A percentile compares a stretch with the other conserved stretches of the same genome.
Conservation (phyloP, 2,888 invertebrate species). For the Athalia cordata region DNA sequence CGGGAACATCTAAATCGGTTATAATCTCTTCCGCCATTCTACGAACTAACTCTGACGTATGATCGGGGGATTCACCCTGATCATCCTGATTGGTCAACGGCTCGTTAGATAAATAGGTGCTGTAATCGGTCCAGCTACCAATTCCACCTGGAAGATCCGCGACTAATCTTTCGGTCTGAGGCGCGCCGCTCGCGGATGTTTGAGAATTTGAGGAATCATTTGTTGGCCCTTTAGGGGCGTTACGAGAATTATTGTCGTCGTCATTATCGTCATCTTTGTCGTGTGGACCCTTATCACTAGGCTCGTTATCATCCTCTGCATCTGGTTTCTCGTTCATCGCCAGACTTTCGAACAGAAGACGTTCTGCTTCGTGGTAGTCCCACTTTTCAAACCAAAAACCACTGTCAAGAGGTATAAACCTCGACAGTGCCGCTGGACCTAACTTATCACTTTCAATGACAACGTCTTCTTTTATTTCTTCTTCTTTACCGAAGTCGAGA, state of each 20-base stretch:
- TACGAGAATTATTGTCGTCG: conserved; percentile 78
- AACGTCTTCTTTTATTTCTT: conserved; percentile 50
- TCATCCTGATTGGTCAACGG: conserved; percentile 64
- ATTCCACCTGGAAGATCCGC: conserved; percentile 87
- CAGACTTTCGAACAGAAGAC: conserved; percentile 76
- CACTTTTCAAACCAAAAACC: conserved; percentile 80
- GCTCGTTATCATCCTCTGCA: conserved; percentile 51
- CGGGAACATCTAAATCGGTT: conserved; percentile 50
- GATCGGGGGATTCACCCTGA: conserved; percentile 48
- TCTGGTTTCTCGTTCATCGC: conserved; percentile 74
- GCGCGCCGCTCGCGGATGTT: conserved; percentile 57
- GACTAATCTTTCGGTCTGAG: conserved; percentile 79
- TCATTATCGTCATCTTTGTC: conserved; percentile 75
- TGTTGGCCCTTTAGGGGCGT: conserved; percentile 66
- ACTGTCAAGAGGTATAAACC: conserved; percentile 72
- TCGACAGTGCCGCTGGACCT: conserved; percentile 48
- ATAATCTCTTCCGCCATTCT: conserved; percentile 57
- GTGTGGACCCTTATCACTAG: conserved; percentile 61
- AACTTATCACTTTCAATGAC: conserved; percentile 19
- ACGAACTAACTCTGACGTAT: conserved; percentile 53
- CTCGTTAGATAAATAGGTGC: conserved; percentile 83
- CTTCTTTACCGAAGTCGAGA: conserved; percentile 61
- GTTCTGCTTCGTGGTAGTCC: conserved; percentile 81
- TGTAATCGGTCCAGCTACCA: conserved; percentile 88
- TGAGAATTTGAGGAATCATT: conserved; percentile 40